These are phyloP conservation scores for Sebastes paucispinis DNA, from an alignment of 2,797 vertebrate genomes.

Conservation along the genomic window DNA sequence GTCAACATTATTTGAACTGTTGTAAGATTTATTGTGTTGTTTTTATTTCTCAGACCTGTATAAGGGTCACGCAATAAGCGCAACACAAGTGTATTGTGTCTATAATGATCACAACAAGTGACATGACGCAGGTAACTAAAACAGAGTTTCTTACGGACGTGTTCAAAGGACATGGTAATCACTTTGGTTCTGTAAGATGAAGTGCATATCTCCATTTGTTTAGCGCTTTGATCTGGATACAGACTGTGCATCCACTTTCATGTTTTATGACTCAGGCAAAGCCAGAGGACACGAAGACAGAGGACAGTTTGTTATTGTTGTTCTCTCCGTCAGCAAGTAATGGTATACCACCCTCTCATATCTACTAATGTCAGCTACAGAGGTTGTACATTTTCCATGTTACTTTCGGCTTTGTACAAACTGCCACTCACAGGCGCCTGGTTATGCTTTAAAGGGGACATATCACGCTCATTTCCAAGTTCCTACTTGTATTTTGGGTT, in stretches of 20 bases:
- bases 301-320: background rate
- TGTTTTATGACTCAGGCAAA: background rate
- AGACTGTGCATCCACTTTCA: background rate
- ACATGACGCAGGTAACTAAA: background rate
- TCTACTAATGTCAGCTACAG: background rate
- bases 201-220: background rate
- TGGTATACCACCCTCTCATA: background rate
- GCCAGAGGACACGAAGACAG: background rate
- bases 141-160: background rate
- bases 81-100: background rate
- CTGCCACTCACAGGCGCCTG: background rate
- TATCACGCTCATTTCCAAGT: too few species aligned
- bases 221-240: background rate
- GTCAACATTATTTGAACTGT: background rate
- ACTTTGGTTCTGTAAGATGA: background rate
- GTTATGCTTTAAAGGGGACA: background rate
- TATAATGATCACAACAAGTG: background rate
- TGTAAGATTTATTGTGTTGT: background rate
- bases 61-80: background rate
- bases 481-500: too few species aligned
- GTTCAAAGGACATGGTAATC: background rate
- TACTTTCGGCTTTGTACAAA: background rate
- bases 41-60: background rate
- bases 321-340: background rate
- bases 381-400: background rate